A percentile compares a stretch with the other conserved stretches of the same genome.
Conservation (phyloP, 2,888 invertebrate genomes). For the Microplitis deprimator region DNA sequence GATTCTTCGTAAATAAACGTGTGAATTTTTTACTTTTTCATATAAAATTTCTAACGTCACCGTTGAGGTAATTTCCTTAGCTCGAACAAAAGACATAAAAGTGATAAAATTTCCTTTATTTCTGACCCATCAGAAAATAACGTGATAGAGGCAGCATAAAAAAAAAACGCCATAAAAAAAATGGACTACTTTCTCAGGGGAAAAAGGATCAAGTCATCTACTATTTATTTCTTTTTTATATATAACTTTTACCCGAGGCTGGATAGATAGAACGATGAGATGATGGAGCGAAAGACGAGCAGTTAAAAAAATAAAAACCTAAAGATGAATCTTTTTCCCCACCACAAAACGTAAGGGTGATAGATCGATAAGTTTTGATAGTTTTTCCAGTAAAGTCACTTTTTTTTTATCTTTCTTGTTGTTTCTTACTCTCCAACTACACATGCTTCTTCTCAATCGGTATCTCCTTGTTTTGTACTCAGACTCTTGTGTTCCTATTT, state of each 20-base stretch:
- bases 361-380: constrained; percentile 38
- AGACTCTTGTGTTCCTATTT: constrained; percentile 47
- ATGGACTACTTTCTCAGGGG: background rate
- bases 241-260: background rate
- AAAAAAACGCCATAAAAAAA: background rate
- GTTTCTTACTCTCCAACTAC: constrained; percentile 20
- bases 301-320: constrained; percentile 21
- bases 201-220: background rate
- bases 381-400: constrained; percentile 18
- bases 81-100: background rate
- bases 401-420: background rate
- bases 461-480: constrained; percentile 40
- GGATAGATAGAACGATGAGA: background rate
- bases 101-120: constrained; percentile 10
- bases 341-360: background rate
- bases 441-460: constrained; percentile 28
- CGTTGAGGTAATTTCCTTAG: background rate
- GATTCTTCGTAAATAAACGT: background rate
- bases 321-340: constrained; percentile 3
- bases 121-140: constrained; percentile 9
- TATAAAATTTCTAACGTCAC: background rate
- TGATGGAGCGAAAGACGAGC: constrained; percentile 28
- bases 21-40: background rate
- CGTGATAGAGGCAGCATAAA: background rate
- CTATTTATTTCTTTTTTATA: constrained; percentile 14